Conservation (phyloP, 2,888 invertebrate species). For the Caenorhabditis sp. region DNA sequence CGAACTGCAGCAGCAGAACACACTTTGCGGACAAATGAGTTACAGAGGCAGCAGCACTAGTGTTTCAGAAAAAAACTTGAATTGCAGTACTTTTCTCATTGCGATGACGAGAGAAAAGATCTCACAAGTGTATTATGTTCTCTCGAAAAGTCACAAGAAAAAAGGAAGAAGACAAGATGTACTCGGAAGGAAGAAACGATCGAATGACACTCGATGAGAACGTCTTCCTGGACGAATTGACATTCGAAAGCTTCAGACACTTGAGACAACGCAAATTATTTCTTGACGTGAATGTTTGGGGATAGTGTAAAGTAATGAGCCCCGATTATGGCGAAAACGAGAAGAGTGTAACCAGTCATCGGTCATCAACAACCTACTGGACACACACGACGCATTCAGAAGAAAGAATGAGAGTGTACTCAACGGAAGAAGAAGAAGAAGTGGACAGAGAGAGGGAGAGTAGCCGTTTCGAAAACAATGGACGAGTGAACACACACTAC, state of each 20-base stretch:
- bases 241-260: neutral
- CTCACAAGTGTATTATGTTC: neutral
- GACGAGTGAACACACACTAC: slow-evolving; percentile 22
- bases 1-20: slow-evolving; percentile 11
- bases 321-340: slow-evolving; percentile 33
- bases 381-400: slow-evolving; percentile 29
- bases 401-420: slow-evolving; percentile 14
- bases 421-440: slow-evolving; percentile 9
- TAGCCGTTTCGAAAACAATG: slow-evolving; percentile 30
- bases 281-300: neutral
- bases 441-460: slow-evolving; percentile 12
- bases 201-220: slow-evolving; percentile 22
- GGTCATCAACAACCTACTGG: slow-evolving; percentile 21
- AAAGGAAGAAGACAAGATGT: neutral
- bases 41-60: neutral
- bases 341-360: slow-evolving; percentile 14
- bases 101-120: neutral
- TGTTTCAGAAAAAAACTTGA: neutral
- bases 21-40: neutral
- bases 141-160: slow-evolving; percentile 1
- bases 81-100: neutral
- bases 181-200: slow-evolving; percentile 16
- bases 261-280: slow-evolving; percentile 1
- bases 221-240: neutral
- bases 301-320: slow-evolving; percentile 36